Base-by-base conservation (phyloP, 2,797 vertebrate species). In the Psittacula derbiana region DNA sequence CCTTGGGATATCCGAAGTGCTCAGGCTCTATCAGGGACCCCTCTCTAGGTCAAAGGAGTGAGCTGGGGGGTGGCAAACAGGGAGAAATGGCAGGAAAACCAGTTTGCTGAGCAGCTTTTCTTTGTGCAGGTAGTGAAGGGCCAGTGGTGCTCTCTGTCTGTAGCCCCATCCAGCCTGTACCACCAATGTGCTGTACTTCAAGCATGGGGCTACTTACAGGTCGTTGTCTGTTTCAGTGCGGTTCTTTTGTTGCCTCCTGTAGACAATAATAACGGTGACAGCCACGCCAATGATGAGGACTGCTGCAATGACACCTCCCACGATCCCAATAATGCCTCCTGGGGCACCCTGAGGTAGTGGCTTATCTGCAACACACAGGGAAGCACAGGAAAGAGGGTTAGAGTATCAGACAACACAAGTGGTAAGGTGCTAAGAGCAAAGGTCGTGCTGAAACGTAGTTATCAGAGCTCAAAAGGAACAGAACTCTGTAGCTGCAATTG, bases 251-350 rank as follows among this genome's bases (percentile, higher is more conserved):
- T 99, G 98, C 86, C 97, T 95, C 89, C 97, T 97, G 96, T 98
- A 98, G 91, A 99, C 97, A 88, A 99, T 95, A 95, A 98, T 98
- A 85, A 99, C 98, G 4, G 99, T 98, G 64, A 98, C 96, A 33
- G 97, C 98, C 94, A 98, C 98, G 0, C 98, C 97, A 3, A 98
- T 78, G 97, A 99, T 98, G 95, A 99, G 97, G 75, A 96, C 98
- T 8, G 98, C 94, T 33, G 98, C 98, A 11, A 98, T 94, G 9
- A 98, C 96, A 5, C 98, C 98, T 86, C 98, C 98, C 90, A 99
- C 97, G 92, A 99, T 98, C 24, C 98, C 98, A 21, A 98, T 97
- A 61, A 98, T 93, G 20, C 98, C 98, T 47, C 98, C 98, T 1
- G 98, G 98, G 64, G 98, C 97, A 55, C 98, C 97, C 96, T 98